Evolutionary conservation across 2,888 invertebrate species (phyloP), one percentile per base, ranked within the genome.

Genomic region (Latheticus oryzae): DNA sequence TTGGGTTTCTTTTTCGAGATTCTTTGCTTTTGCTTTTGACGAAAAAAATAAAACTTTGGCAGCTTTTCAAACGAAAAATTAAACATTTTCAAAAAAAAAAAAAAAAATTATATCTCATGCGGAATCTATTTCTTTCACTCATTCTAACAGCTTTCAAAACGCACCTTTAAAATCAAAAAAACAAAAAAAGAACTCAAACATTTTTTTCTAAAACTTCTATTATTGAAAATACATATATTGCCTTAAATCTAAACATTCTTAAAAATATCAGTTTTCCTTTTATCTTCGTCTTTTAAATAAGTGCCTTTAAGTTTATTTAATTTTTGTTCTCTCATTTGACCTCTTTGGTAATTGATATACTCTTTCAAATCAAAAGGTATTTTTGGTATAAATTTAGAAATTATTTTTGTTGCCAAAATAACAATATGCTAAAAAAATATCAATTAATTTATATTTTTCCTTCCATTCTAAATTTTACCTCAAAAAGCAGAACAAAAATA

Each of bases 301-400:
- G 40, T 13, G 4, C 55, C 35, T 33, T 50, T 53, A 23, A 61
- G 15, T 5, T 32, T 42, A 28, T 47, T 63, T 42, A 63, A 47
- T 42, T 60, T 58, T 2, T 45, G 19, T 11, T 58, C 61, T 35
- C 60, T 67, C 5, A 60, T 45, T 30, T 58, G 52, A 38, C 56
- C 62, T 30, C 69, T 67, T 53, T 63, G 58, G 35, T 61, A 40
- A 16, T 61, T 62, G n/a, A 70, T 21, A 47, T 65, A 60, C 38
- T 68, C 66, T 26, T 62, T 66, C 5, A 84, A 80, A 1, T 79
- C 75, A 23, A 72, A 71, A 1, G 86, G 85, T 1, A 83, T 77
- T 60, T 84, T 85, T 1, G 86, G 85, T 56, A 86, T 85, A n/a
- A 80, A 78, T 71, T 85, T 85, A 7, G 85, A 83, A 77, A 88